phyloP scores from a whole-genome alignment of 2,888 invertebrate genomes.

The Melolontha melolontha region DNA sequence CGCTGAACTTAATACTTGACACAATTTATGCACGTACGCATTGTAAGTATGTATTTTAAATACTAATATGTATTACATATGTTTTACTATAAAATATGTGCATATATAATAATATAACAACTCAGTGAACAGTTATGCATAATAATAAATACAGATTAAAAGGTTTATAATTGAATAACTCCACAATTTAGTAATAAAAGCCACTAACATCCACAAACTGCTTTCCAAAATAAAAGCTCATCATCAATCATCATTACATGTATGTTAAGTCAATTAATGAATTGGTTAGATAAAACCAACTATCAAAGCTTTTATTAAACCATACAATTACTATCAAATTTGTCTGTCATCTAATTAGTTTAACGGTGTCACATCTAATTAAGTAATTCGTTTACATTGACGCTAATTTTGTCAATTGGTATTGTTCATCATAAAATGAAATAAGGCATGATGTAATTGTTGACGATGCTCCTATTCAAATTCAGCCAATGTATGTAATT shows the following conservation, averaged over 20 bases:
- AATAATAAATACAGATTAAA: too few species aligned
- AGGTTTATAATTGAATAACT: too few species aligned
- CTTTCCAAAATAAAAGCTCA: not conserved
- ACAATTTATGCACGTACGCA: too few species aligned
- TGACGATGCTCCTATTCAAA: not conserved
- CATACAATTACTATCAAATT: conserved; percentile 5
- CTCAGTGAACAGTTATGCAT: too few species aligned
- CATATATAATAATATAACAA: too few species aligned
- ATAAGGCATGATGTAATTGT: not conserved
- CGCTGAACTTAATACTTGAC: conserved; percentile 1
- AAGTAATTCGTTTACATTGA: conserved; percentile 19
- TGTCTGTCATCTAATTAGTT: conserved; percentile 12
- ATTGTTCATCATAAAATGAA: not conserved
- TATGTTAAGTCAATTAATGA: conserved; percentile 15
- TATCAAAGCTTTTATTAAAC: conserved; percentile 7
- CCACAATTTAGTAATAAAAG: not conserved
- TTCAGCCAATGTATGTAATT: not conserved
- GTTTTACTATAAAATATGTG: too few species aligned
- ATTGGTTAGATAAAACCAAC: conserved; percentile 17
- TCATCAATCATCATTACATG: conserved; percentile 20
- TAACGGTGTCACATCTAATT: conserved; percentile 15
- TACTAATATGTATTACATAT: too few species aligned
- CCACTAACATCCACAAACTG: not conserved
- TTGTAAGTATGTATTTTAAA: too few species aligned
- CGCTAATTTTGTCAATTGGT: conserved; percentile 12